A percentile compares a stretch with the other conserved stretches of the same genome.
phyloP scores from a whole-genome alignment of 2,888 invertebrate species.

The Archips xylosteana region DNA sequence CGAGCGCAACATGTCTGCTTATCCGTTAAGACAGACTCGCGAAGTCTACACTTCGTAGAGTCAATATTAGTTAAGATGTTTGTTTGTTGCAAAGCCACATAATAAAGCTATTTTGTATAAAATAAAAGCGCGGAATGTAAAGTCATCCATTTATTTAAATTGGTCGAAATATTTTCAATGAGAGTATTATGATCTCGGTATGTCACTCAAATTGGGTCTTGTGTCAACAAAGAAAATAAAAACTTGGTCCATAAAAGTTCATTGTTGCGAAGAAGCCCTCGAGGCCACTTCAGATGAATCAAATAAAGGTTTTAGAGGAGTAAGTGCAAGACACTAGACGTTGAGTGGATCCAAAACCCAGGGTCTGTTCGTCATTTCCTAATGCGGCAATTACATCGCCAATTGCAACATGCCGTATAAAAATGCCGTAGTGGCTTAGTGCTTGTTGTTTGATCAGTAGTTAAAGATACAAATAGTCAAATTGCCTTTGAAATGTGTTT shows the following conservation, averaged over 20 bases:
- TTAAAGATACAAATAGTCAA: too few relatives aligned
- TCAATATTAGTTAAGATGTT: too few relatives aligned
- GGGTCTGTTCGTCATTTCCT: neutral
- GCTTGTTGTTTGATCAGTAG: too few relatives aligned
- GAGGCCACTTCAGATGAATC: constrained; percentile 3
- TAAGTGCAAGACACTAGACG: constrained; percentile 3
- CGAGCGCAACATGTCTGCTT: too few relatives aligned
- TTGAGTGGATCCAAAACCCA: constrained; percentile 7
- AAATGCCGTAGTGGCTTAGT: too few relatives aligned
- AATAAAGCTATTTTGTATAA: too few relatives aligned
- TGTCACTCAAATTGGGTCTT: constrained; percentile 7
- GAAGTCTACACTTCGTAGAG: too few relatives aligned
- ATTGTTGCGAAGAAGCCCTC: neutral
- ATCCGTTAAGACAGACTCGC: too few relatives aligned
- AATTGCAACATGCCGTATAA: too few relatives aligned
- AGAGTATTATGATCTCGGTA: neutral
- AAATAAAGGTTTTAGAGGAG: constrained; percentile 3
- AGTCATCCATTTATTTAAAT: neutral
- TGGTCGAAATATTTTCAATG: neutral
- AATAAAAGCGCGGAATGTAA: neutral
- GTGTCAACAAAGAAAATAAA: constrained; percentile 22
- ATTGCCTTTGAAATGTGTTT: too few relatives aligned
- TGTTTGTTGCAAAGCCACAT: too few relatives aligned
- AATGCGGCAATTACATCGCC: neutral
- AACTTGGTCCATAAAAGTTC: constrained; percentile 3